These are phyloP conservation scores for Andricus grossulariae DNA, from an alignment of 1,140 invertebrate genomes.

Conservation along the genomic window DNA sequence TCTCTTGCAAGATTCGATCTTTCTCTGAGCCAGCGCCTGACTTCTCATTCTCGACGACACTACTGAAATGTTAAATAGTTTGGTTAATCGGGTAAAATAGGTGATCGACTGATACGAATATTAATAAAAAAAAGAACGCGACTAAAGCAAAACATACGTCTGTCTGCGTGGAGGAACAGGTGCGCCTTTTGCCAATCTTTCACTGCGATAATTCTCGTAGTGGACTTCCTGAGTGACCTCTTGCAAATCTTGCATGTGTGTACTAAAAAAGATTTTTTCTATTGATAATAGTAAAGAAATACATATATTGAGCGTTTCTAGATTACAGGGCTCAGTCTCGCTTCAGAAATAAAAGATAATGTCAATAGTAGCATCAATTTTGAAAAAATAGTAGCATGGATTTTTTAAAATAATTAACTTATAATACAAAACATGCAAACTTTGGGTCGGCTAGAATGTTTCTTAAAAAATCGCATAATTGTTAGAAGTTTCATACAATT, in stretches of 20 bases:
- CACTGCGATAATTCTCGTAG: constrained; percentile 96
- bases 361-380: too few relatives aligned
- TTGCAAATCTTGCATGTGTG: constrained; percentile 97
- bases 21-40: constrained; percentile 80
- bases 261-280: constrained; percentile 76
- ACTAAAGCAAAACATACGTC: constrained; percentile 76
- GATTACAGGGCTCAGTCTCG: too few relatives aligned
- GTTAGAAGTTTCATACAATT: too few relatives aligned
- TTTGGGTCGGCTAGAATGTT: too few relatives aligned
- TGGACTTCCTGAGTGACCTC: constrained; percentile 97
- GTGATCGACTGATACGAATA: background rate
- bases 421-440: too few relatives aligned
- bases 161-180: constrained; percentile 83
- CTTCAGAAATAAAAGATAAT: too few relatives aligned
- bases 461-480: too few relatives aligned
- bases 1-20: constrained; percentile 90
- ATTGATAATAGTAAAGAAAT: background rate
- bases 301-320: constrained; percentile 10
- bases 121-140: constrained; percentile 31
- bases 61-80: constrained; percentile 40
- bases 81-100: constrained; percentile 15
- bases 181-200: constrained; percentile 88
- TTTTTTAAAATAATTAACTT: too few relatives aligned
- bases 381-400: too few relatives aligned
- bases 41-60: constrained; percentile 68